A percentile compares a stretch with the other conserved stretches of the same genome.
Evolutionary conservation across 2,888 invertebrate genomes (phyloP).

Genomic region (Rhorus exstirpatorius): DNA sequence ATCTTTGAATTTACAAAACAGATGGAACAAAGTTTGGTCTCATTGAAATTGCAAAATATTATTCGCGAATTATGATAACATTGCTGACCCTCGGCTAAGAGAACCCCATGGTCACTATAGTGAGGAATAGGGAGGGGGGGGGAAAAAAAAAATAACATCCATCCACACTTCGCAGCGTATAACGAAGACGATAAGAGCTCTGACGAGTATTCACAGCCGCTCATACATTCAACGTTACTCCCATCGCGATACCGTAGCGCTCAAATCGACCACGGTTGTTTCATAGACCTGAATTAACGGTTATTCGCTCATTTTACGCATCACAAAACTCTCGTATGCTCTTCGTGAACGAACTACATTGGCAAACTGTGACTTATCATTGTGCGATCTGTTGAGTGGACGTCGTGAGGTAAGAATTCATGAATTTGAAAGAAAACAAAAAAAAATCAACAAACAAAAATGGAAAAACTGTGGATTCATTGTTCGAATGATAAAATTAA

Average conservation of each 20-base stretch:
- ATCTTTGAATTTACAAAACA: not conserved
- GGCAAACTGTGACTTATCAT: constrained; percentile 12
- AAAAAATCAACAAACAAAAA: not conserved
- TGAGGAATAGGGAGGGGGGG: too few relatives aligned
- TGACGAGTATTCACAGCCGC: constrained; percentile 25
- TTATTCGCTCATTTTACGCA: constrained; percentile 52
- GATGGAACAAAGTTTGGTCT: not conserved
- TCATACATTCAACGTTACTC: constrained; percentile 54
- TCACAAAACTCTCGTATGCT: constrained; percentile 25
- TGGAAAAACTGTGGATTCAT: not conserved
- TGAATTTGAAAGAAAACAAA: not conserved
- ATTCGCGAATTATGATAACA: constrained; percentile 23
- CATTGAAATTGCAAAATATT: not conserved
- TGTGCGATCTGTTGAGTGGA: not conserved
- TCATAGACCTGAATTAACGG: constrained; percentile 57
- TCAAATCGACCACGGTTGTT: constrained; percentile 52
- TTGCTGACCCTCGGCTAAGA: constrained; percentile 18
- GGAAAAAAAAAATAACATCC: constrained; percentile 1
- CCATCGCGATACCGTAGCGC: constrained; percentile 58
- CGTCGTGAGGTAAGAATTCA: not conserved
- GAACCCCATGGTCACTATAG: not conserved
- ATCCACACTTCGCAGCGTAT: not conserved
- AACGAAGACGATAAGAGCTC: constrained; percentile 52
- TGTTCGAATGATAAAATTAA: not conserved
- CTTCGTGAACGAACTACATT: not conserved